Evolutionary conservation across 2,113 vertebrate species (phyloP), one percentile per base, ranked within the genome.

Genomic region (Takifugu bimaculatus): DNA sequence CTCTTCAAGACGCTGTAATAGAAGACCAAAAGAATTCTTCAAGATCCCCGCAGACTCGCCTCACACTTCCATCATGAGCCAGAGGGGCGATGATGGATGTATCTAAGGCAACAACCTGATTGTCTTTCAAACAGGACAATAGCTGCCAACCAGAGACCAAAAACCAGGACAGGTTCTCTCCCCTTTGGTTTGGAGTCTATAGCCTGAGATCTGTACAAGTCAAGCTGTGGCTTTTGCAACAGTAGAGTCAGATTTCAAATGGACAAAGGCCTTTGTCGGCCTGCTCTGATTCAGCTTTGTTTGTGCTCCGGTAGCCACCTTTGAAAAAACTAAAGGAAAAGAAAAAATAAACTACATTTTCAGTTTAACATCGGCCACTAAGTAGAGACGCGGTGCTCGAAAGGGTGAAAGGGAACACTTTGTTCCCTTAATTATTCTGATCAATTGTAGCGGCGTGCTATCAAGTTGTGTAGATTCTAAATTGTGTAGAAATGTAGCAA

Each of bases 101-200:
- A 84, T 88, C 86, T 89, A 75, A 87, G 84, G 80, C 76, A 67
- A 82, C 66, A 84, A 84, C 76, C 80, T 73, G 79, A 78, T 83
- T 86, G 85, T 88, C 79, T 82, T 83, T 48, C 89, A 90, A 90
- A 90, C 86, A 57, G 68, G 84, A 89, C 89, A 85, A 90, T 82
- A 85, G 87, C 87, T 79, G 78, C 82, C 85, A 82, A 89, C 81
- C 85, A 82, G 76, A 88, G 82, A 87, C 81, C 70, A 63, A 70
- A 75, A 70, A 72, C 64, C 9, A 77, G 70, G 69, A 75, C 68
- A 75, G 65, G 79, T 65, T 78, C 78, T 84, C 75, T 87, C 82
- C 82, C 84, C 79, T 88, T 87, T 87, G 83, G 81, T 87, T 88
- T 86, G 72, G 66, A 70, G 3, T 77, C 79, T 70, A 78, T 79